phyloP scores from a whole-genome alignment of 1,140 invertebrate genomes.

The Centruroides sculpturatus region DNA sequence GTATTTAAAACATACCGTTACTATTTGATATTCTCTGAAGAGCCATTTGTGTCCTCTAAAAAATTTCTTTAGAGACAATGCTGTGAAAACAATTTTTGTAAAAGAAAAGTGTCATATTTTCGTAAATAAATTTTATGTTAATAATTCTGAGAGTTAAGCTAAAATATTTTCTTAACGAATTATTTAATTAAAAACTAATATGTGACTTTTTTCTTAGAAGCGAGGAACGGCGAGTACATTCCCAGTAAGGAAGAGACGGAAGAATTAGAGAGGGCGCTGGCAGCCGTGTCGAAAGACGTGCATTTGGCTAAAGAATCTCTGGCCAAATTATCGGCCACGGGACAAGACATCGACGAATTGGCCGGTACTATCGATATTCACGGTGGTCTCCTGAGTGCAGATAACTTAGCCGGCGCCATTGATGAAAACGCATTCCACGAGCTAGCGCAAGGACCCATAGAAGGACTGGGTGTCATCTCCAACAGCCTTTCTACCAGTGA shows the following conservation, averaged over 20 bases:
- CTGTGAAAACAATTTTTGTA: too few species aligned
- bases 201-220: slow-evolving; percentile 3
- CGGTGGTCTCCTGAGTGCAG: slow-evolving; percentile 14
- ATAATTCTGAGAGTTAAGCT: too few species aligned
- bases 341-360: slow-evolving; percentile 11
- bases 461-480: slow-evolving; percentile 22
- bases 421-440: slow-evolving; percentile 17
- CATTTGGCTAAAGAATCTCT: slow-evolving; percentile 34
- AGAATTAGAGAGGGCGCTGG: slow-evolving; percentile 63
- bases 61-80: too few species aligned
- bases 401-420: slow-evolving; percentile 19
- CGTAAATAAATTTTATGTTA: too few species aligned
- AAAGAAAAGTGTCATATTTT: too few species aligned
- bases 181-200: too few species aligned
- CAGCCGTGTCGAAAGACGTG: slow-evolving; percentile 42
- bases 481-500: slow-evolving; percentile 25
- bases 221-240: slow-evolving; percentile 40
- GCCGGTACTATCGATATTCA: slow-evolving; percentile 10
- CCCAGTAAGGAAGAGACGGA: slow-evolving; percentile 63
- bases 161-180: too few species aligned
- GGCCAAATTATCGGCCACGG: slow-evolving; percentile 49
- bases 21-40: too few species aligned
- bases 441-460: slow-evolving; percentile 12
- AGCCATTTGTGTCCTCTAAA: too few species aligned
- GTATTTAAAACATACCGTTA: too few species aligned